Conservation (phyloP, 64 coral and sea anemone species). For the Actinia equina region DNA sequence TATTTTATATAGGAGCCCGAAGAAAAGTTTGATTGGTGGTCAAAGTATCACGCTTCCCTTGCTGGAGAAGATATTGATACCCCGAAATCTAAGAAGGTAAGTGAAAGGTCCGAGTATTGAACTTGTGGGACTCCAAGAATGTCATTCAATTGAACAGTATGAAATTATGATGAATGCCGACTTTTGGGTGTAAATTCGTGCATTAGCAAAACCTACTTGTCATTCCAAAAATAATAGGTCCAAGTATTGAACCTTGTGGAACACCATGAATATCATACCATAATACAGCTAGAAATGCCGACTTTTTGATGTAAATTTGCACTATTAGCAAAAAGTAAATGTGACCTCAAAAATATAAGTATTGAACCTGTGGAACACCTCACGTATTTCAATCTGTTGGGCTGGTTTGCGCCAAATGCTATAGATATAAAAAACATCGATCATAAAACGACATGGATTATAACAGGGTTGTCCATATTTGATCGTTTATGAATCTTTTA, state of each 20-base stretch:
- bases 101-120: neutral
- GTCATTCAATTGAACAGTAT: no score
- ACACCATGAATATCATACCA: neutral
- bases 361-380: neutral
- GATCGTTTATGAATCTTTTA: neutral
- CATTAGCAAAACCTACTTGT: no score
- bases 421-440: no score
- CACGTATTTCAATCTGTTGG: neutral
- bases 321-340: no score
- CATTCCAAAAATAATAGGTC: neutral
- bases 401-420: no score
- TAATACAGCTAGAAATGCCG: no score
- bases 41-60: conserved; percentile 82
- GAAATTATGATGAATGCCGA: no score
- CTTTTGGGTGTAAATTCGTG: no score
- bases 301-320: no score
- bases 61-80: conserved; percentile 30
- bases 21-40: conserved; percentile 83
- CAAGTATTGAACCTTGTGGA: neutral
- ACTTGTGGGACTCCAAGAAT: no score
- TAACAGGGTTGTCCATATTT: no score
- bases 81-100: neutral
- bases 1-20: neutral
- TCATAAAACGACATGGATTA: no score
- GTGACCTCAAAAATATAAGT: neutral